Conservation (phyloP, 2,888 invertebrate genomes). For the Mantis religiosa region DNA sequence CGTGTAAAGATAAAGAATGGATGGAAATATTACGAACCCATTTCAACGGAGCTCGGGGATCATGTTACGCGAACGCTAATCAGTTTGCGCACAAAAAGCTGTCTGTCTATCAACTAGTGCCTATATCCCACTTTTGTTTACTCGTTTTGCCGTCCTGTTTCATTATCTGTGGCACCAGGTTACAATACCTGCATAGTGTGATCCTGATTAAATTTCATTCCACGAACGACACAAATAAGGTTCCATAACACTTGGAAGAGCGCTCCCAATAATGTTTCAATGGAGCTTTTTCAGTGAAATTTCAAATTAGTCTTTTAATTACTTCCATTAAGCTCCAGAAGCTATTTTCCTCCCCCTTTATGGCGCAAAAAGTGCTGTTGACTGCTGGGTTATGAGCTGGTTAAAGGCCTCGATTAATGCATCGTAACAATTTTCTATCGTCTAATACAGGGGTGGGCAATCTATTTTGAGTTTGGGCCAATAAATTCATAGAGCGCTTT, state of each 20-base stretch:
- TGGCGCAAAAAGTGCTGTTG: not conserved
- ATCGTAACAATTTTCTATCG: no score
- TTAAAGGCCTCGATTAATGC: no score
- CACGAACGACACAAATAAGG: not conserved
- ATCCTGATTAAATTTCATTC: not conserved
- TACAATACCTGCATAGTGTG: not conserved
- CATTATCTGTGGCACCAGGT: not conserved
- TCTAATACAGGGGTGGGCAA: no score
- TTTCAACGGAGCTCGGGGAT: not conserved
- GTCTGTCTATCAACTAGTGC: not conserved
- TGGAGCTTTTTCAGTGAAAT: not conserved
- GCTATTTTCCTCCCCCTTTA: not conserved
- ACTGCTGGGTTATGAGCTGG: no score
- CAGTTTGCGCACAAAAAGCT: not conserved
- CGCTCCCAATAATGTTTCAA: not conserved
- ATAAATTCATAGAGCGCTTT: no score
- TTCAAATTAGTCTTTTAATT: not conserved
- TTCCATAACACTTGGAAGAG: not conserved
- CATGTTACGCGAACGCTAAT: not conserved
- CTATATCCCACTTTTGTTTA: not conserved
- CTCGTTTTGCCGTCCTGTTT: not conserved
- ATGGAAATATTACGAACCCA: not conserved
- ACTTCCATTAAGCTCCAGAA: not conserved
- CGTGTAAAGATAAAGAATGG: not conserved
- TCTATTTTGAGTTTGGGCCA: no score